Percentiles rank a stretch among this genome's conserved stretches.
Evolutionary conservation across 2,888 invertebrate genomes (phyloP).

Genomic region (Lagria hirta): DNA sequence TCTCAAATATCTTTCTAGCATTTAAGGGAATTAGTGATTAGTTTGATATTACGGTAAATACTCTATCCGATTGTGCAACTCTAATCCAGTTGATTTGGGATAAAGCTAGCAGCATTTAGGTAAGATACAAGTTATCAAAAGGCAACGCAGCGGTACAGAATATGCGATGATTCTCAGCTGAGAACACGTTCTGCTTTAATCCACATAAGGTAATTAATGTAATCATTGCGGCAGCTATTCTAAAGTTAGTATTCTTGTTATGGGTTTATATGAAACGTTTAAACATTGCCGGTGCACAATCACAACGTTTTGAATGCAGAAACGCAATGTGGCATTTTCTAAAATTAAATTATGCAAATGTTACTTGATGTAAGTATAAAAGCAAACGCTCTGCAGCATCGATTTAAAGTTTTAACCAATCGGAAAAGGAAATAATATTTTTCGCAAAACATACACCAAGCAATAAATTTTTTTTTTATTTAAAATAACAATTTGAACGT

Average conservation of each 20-base stretch:
- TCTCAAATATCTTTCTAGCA: constrained; percentile 17
- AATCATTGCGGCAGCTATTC: constrained; percentile 29
- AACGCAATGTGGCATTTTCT: too few relatives aligned
- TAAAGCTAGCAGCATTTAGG: constrained; percentile 18
- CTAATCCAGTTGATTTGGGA: constrained; percentile 24
- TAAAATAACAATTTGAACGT: too few relatives aligned
- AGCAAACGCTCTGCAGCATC: too few relatives aligned
- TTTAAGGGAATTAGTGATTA: constrained; percentile 21
- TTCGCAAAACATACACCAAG: too few relatives aligned
- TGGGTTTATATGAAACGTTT: constrained; percentile 6
- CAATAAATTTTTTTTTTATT: too few relatives aligned
- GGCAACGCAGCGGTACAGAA: constrained; percentile 14
- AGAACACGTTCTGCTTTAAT: constrained; percentile 33
- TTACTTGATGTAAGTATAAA: too few relatives aligned
- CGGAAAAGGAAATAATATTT: too few relatives aligned
- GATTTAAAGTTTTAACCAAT: too few relatives aligned
- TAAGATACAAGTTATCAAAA: constrained; percentile 19
- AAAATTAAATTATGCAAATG: too few relatives aligned
- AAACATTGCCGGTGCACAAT: constrained; percentile 1
- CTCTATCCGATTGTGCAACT: constrained; percentile 18
- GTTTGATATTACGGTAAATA: constrained; percentile 19
- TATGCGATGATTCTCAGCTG: constrained; percentile 22
- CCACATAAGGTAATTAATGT: constrained; percentile 32
- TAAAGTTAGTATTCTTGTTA: constrained; percentile 9
- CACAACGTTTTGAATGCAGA: too few relatives aligned